Evolutionary conservation across 1,140 invertebrate genomes (phyloP), one percentile per base, ranked within the genome.

Genomic region (Psix sp.): DNA sequence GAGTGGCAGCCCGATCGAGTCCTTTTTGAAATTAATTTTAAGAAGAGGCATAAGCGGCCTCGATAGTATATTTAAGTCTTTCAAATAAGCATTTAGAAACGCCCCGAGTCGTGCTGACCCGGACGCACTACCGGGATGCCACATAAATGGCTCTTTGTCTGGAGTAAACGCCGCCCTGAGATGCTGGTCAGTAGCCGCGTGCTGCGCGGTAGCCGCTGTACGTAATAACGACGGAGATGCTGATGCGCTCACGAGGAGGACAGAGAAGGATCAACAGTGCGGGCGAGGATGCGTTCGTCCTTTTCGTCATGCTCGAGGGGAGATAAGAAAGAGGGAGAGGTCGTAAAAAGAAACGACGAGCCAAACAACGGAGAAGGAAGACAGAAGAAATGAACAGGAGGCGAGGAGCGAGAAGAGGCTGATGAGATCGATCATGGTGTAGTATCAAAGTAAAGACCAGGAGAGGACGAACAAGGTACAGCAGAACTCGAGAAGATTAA

Each of bases 401-500:
- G 35, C 38, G 15, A 48, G 6, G 3, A 29, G 63, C 6, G 43
- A 31, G 51, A 40, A n/a, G 17, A 13, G 48, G 18, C 7, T 24
- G n/a, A 9, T 15, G 14, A 51, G 57, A 65, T 72, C 68, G 70
- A 71, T 65, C 59, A 66, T 68, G 62, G 60, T 67, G 56, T 42
- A 68, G 51, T 46, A 65, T 57, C 66, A 59, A 71, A 59, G 62
- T 73, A 68, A 71, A 66, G 74, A 63, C 68, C 68, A 46, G 56
- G 59, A 65, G 56, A 66, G 63, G 65, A 68, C 63, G 68, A 66
- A 67, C 56, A 59, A 56, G 75, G 56, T 56, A 36, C 52, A 57
- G 70, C 31, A 68, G 65, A 57, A 66, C 51, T 67, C 62, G 62
- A 67, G 63, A 78, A 81, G 81, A 82, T 82, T 82, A 82, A 81